Evolutionary conservation across 2,888 invertebrate genomes (phyloP).

Genomic region (Drosophila ezoana): DNA sequence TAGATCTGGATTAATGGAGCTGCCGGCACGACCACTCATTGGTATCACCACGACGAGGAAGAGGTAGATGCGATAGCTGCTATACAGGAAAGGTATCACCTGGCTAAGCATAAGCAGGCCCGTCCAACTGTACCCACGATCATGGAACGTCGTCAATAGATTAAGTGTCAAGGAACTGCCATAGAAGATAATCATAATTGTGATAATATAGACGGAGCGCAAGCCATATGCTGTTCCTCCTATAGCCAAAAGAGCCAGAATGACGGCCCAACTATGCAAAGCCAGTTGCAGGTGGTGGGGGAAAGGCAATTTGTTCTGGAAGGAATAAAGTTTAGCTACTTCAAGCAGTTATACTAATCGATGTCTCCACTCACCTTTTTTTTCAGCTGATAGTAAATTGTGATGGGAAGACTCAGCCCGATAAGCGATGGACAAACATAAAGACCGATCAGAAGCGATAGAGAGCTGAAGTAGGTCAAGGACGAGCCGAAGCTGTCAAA

Average conservation of each 20-base stretch:
- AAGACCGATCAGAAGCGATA: constrained; percentile 85
- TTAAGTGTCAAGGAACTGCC: constrained; percentile 73
- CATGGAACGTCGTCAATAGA: constrained; percentile 72
- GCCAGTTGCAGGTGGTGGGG: constrained; percentile 77
- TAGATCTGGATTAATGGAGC: constrained; percentile 86
- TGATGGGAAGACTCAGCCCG: constrained; percentile 73
- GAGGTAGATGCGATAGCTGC: constrained; percentile 85
- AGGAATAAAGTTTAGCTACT: background rate
- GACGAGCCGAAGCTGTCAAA: constrained; percentile 83
- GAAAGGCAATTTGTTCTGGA: constrained; percentile 72
- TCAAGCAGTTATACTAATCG: too few species aligned
- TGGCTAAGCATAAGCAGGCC: constrained; percentile 79
- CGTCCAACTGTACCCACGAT: constrained; percentile 70
- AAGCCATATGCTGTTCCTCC: constrained; percentile 65
- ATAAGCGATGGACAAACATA: constrained; percentile 81
- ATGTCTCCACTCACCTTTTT: constrained; percentile 65
- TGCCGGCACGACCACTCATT: constrained; percentile 86
- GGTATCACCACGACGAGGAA: constrained; percentile 86
- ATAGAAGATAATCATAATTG: constrained; percentile 79
- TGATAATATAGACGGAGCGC: constrained; percentile 78
- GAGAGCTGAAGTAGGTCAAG: constrained; percentile 87
- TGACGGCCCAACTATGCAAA: constrained; percentile 78
- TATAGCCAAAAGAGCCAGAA: constrained; percentile 70
- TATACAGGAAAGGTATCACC: constrained; percentile 84
- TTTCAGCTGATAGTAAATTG: constrained; percentile 67